Base-by-base conservation (phyloP, 2,797 vertebrate species). In the Pipistrellus kuhlii region DNA sequence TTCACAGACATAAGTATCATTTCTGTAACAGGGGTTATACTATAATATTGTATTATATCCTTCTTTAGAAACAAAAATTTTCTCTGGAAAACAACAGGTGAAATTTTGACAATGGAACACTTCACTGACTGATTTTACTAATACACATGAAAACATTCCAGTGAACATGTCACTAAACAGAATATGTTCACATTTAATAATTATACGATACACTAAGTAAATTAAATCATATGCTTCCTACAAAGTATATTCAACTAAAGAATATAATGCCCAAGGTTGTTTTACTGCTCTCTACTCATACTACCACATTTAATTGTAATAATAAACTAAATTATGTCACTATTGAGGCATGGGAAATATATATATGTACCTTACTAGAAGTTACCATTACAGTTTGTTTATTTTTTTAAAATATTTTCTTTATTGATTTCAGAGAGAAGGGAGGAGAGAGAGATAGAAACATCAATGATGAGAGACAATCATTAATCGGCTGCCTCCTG, bases 51-150 rank as follows among this genome's bases (percentile, higher is more conserved):
- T 62, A 46, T 73, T 27, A 77, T 32, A 30, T 18, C 10, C 8
- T 32, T 81, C 48, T 53, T 88, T 46, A 88, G 53, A 93, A 95
- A 85, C 6, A 46, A 80, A 23, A 62, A 75, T 87, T 76, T 80
- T 72, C 48, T 90, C 62, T 80, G 14, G 18, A 68, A 94, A 91
- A 92, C 62, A 78, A 92, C 27, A 95, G 59, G 85, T 73, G 30
- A 57, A 89, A 76, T 57, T 92, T 92, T 93, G 87, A 85, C 48
- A 93, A 77, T 68, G 15, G 18, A 97, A 95, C 78, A 86, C 4
- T 68, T 93, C 44, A 53, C 48, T 68, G 72, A 80, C 76, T 93
- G 55, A 88, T 80, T 94, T 95, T 72, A 55, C 53, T 55, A 55
- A 21, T 55, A 64, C 3, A 53, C 80, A 78, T 12, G 66, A 93